Base-by-base conservation (phyloP, 2,797 vertebrate species). In the Sardinella longiceps region DNA sequence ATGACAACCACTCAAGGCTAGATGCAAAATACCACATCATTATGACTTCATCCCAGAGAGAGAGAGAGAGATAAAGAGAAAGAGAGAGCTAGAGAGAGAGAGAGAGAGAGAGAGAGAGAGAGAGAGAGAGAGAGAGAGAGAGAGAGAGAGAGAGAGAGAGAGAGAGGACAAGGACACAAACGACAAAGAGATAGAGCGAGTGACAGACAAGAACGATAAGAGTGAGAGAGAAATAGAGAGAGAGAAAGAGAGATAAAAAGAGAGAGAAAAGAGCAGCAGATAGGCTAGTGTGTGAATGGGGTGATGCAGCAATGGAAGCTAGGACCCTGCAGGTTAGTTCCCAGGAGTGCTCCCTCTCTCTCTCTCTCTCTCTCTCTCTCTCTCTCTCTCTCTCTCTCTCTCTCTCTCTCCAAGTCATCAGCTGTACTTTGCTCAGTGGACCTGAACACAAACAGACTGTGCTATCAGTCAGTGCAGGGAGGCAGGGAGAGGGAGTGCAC, bases 391-490 rank as follows among this genome's bases (percentile, higher is more conserved):
- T n/a, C n/a, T n/a, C n/a, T n/a, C n/a, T n/a, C n/a, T n/a, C n/a
- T n/a, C n/a, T n/a, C n/a, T 45, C 43, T 45, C 66, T 86, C 81
- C 58, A 85, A 88, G 88, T 89, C 89, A 90, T 88, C 88, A 85
- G 84, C 48, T 90, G 91, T 87, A 91, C 91, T 91, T 91, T 91
- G 89, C 81, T 89, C 89, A 85, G 84, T 85, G 82, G 86, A 89
- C 85, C 90, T 85, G 84, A 90, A 89, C 85, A 84, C 90, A 91
- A 91, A 92, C 86, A 90, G 80, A 82, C 39, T 10, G 46, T 7
- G 46, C 46, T 6, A 82, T 86, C 84, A 82, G 56, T 85, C 81
- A 43, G 70, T 1, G 10, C 11, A 33, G 82, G 50, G 82, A 85
- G 85, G 88, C 86, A 82, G 82, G 66, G 37, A 84, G 86, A 83